Evolutionary conservation across 2,797 vertebrate genomes (phyloP), one percentile per base, ranked within the genome.

Genomic region (Molossus alvarezi): DNA sequence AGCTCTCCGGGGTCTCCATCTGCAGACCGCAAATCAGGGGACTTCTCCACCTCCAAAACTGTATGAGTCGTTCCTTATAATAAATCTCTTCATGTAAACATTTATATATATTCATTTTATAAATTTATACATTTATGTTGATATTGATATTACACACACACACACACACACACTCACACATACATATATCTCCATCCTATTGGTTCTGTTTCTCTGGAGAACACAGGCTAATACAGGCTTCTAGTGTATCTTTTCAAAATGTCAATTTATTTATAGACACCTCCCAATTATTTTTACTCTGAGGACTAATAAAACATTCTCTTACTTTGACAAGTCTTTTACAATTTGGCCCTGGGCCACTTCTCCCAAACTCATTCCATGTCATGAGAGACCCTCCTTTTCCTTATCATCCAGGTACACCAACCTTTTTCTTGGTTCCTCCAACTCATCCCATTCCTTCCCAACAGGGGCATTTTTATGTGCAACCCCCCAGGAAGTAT

Each of bases 11-110:
- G 18, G 20, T 33, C 27, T 81, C 45, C 65, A 62, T 1, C 1
- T 20, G 20, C 14, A 72, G 57, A 62, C 0, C 1, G 51, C 88
- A 15, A 18, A 14, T 15, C 0, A 0, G 33, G 33, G 65, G 27
- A 14, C 12, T 11, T 72, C 65, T 88, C 84, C 37, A 58, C 67
- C 58, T 23, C 85, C 77, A 9, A 4, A 27, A 57, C 0, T 6
- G 10, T 57, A 20, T 14, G 57, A 81, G 27, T 57, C 2, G 11
- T 64, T 27, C 48, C 21, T 82, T 37, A 29, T 9, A 33, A 25
- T 33, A 60, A 48, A 51, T 27, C 65, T 27, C 1, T 55, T 45
- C 25, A 12, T 33, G 11, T 55, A 20, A 18, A 69, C 13, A 37
- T 64, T 48, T 48, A 48, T 48, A 45, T 41, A 60, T 20, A 11